phyloP scores from a whole-genome alignment of 64 coral and sea anemone species.

The Pocillopora damicornis region DNA sequence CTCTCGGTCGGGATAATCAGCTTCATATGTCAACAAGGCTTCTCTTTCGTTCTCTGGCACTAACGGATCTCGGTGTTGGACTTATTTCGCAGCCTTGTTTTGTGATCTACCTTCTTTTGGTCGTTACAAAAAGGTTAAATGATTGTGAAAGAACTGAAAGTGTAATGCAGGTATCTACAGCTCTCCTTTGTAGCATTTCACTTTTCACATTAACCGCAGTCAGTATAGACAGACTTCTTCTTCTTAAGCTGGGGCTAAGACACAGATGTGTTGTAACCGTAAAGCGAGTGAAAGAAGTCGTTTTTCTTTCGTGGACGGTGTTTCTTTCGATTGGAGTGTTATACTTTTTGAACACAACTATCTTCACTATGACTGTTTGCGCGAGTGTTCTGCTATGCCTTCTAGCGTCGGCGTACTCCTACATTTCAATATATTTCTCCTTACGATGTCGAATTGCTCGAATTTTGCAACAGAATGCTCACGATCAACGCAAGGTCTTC shows the following conservation, averaged over 20 bases:
- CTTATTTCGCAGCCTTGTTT: constrained; percentile 49
- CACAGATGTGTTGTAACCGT: constrained; percentile 19
- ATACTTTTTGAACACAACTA: background rate
- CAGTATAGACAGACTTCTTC: constrained; percentile 29
- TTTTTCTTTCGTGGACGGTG: background rate
- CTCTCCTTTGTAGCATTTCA: background rate
- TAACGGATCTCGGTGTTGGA: constrained; percentile 57
- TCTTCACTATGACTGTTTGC: background rate
- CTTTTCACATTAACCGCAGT: constrained; percentile 15
- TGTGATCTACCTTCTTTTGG: background rate
- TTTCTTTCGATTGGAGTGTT: background rate
- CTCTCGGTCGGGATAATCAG: constrained; percentile 18
- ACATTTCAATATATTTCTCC: background rate
- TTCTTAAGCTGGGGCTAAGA: background rate
- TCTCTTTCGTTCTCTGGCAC: constrained; percentile 41
- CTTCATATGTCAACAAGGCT: constrained; percentile 47
- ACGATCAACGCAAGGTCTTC: background rate
- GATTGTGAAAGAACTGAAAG: background rate
- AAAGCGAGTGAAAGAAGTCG: background rate
- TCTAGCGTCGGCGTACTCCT: background rate
- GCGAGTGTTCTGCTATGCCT: background rate
- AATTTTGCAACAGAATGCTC: background rate
- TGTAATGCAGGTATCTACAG: background rate
- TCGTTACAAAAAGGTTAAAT: background rate
- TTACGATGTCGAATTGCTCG: background rate